phyloP scores from a whole-genome alignment of 2,113 vertebrate genomes.

The Penelope pileata region DNA sequence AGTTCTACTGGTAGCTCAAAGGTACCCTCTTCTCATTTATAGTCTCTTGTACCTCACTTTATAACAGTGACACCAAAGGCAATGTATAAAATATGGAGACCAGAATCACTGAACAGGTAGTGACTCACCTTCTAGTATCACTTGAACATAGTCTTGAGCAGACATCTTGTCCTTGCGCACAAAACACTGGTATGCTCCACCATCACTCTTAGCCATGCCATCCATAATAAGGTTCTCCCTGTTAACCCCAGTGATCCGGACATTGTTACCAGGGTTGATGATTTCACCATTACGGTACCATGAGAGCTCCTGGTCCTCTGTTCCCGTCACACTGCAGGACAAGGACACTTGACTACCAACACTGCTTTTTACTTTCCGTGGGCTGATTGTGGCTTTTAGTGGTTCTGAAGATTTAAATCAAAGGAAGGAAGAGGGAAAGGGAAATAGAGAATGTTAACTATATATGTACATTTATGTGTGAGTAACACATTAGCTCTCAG shows the following conservation, averaged over 20 bases:
- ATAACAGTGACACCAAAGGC: not conserved
- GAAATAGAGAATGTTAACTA: not conserved
- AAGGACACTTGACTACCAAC: slow-evolving; percentile 97
- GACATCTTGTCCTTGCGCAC: slow-evolving; percentile 95
- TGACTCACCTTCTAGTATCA: slow-evolving; percentile 93
- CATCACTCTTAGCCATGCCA: slow-evolving; percentile 96
- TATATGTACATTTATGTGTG: not conserved
- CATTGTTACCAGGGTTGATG: slow-evolving; percentile 91
- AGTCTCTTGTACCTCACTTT: not conserved
- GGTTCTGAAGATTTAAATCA: slow-evolving; percentile 79
- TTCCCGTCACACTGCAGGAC: slow-evolving; percentile 92
- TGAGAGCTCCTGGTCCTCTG: slow-evolving; percentile 92
- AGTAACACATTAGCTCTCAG: not conserved
- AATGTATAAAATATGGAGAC: rapidly evolving
- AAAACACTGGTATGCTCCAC: slow-evolving; percentile 97
- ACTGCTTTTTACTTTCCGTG: slow-evolving; percentile 94
- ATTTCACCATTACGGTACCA: slow-evolving; percentile 97
- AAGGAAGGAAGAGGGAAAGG: not conserved
- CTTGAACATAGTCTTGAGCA: slow-evolving; percentile 95
- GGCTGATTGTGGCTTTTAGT: slow-evolving; percentile 93
- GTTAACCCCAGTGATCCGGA: slow-evolving; percentile 89
- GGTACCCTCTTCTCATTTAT: not conserved
- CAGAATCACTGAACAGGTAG: not conserved
- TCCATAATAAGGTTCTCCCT: slow-evolving; percentile 96
- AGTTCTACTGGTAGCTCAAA: not conserved